Evolutionary conservation across 2,113 vertebrate species (phyloP).

Genomic region (Dinomys branickii): DNA sequence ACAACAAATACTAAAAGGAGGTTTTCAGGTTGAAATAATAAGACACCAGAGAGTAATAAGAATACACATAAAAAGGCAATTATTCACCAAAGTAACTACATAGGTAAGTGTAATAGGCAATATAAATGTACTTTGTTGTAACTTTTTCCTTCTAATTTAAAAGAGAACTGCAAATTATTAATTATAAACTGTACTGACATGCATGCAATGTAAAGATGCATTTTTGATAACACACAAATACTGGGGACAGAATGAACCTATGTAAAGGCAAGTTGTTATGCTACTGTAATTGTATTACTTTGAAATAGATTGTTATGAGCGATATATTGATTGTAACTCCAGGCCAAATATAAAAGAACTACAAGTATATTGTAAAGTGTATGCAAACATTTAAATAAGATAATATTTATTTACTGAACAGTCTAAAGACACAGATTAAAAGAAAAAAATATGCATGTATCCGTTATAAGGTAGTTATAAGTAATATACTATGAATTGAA

Average conservation of each 20-base stretch:
- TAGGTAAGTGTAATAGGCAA: not conserved
- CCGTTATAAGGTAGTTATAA: not conserved
- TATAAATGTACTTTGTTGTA: not conserved
- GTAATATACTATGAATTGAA: not conserved
- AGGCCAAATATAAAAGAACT: not conserved
- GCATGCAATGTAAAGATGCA: not conserved
- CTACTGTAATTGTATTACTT: not conserved
- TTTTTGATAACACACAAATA: not conserved
- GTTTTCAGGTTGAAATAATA: not conserved
- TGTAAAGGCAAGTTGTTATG: not conserved
- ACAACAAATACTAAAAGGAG: not conserved
- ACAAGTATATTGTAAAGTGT: not conserved
- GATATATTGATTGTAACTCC: not conserved
- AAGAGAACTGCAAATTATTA: not conserved
- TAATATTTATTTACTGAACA: not conserved
- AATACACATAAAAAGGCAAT: not conserved
- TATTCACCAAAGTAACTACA: not conserved
- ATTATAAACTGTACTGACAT: not conserved
- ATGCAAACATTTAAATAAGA: not conserved
- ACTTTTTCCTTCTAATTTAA: not conserved
- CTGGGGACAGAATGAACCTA: not conserved
- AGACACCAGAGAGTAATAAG: not conserved
- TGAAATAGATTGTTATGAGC: not conserved
- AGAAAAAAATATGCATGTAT: not conserved
- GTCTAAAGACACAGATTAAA: not conserved